Evolutionary conservation across 2,888 invertebrate species (phyloP).

Genomic region (Morpho deidamia): DNA sequence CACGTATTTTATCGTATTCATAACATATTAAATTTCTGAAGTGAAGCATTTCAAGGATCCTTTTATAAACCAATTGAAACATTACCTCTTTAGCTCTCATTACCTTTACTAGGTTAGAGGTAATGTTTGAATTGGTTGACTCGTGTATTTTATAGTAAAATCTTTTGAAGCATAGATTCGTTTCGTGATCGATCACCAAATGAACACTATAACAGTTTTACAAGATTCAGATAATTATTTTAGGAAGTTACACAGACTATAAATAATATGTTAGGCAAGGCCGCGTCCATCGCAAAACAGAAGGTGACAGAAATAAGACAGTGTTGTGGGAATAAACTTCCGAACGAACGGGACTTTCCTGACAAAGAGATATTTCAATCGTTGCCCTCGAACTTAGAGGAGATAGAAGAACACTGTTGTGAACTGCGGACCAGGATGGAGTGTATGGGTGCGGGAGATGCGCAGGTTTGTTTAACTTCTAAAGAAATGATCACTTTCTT

Average conservation of each 20-base stretch:
- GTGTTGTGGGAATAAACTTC: constrained; percentile 74
- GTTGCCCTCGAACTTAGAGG: constrained; percentile 71
- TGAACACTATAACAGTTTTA: too few species aligned
- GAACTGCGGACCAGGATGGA: constrained; percentile 81
- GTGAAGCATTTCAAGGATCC: too few species aligned
- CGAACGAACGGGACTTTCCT: constrained; percentile 77
- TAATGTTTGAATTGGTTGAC: too few species aligned
- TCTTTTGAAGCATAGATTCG: too few species aligned
- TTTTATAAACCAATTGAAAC: too few species aligned
- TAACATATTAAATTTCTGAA: too few species aligned
- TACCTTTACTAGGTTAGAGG: too few species aligned
- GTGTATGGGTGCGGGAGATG: constrained; percentile 79
- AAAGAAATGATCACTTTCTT: too few species aligned
- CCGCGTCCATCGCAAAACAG: constrained; percentile 64
- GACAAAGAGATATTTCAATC: constrained; percentile 68
- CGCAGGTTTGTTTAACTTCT: constrained; percentile 48
- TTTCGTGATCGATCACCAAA: too few species aligned
- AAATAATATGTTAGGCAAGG: constrained; percentile 36
- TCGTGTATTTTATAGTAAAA: too few species aligned
- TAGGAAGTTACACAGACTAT: constrained; percentile 59
- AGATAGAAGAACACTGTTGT: constrained; percentile 71
- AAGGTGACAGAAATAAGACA: constrained; percentile 74
- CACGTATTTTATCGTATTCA: too few species aligned
- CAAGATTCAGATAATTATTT: neutral
- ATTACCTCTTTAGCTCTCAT: too few species aligned